A percentile compares a stretch with the other conserved stretches of the same genome.
These are phyloP conservation scores for Microplitis deprimator DNA, from an alignment of 2,888 invertebrate genomes.

Conservation along the genomic window DNA sequence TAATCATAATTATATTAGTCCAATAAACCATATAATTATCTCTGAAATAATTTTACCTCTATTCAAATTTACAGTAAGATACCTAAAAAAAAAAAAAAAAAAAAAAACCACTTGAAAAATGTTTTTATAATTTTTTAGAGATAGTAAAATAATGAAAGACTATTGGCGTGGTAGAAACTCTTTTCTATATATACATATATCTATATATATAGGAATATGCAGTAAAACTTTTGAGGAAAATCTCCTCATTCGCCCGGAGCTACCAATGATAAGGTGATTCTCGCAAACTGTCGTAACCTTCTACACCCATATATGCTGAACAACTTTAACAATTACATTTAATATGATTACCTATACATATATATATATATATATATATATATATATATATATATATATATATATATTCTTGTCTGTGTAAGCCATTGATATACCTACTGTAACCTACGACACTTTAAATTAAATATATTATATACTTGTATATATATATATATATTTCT, in stretches of 20 bases:
- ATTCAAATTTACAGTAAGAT: not conserved
- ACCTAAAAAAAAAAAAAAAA: no score
- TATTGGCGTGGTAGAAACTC: no score
- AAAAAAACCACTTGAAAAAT: no score
- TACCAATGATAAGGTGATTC: constrained; percentile 60
- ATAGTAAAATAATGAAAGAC: no score
- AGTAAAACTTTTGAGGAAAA: constrained; percentile 32
- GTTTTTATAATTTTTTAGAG: no score
- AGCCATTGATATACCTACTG: constrained; percentile 29
- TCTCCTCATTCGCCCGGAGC: constrained; percentile 38
- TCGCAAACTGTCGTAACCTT: constrained; percentile 63
- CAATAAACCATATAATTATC: not conserved
- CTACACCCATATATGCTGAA: constrained; percentile 44
- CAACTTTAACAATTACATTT: constrained; percentile 69
- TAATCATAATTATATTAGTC: not conserved
- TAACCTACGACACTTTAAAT: not conserved
- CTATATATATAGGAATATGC: not conserved
- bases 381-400: not conserved
- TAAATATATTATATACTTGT: not conserved
- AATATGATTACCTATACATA: constrained; percentile 56
- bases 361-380: not conserved
- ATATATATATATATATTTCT: constrained; percentile 18
- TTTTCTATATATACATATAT: not conserved
- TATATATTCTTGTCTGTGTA: constrained; percentile 22
- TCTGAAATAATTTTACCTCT: not conserved